Base-by-base conservation (phyloP, 2,797 vertebrate species). In the Danio kyathit region DNA sequence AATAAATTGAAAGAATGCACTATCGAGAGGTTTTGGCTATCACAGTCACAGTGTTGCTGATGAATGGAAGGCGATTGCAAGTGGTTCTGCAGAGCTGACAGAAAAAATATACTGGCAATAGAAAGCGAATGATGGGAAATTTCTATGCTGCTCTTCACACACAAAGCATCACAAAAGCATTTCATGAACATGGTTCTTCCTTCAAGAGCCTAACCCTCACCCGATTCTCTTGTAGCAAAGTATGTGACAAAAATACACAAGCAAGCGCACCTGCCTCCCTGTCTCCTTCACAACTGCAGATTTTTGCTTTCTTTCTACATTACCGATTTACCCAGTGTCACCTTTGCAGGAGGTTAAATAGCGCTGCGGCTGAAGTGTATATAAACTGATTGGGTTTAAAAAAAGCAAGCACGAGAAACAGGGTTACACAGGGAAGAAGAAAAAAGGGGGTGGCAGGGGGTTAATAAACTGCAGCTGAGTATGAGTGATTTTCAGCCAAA, bases 271-370 rank as follows among this genome's bases (percentile, higher is more conserved):
- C 17, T 46, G 41, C 76, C 64, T 49, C 7, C 16, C 3, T 1
- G 1, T 46, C 6, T 49, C 21, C 43, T 59, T 69, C 16, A 69
- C 6, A 48, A 67, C 48, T 60, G 14, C 17, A 21, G 11, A 40
- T 5, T 52, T 49, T 65, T 29, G 56, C 13, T 43, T 52, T 74
- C 13, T 67, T 38, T 19, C 19, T 49, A 19, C 38, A 21, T 63
- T 49, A 54, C 57, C 7, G 65, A 64, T 48, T 51, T 16, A 43
- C 17, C 9, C 43, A 21, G 16, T 54, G 59, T 82, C 80, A 83
- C 78, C 78, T 78, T 66, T 66, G 44, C 51, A 8, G 52, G 46
- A 64, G 69, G 48, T 54, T 80, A 76, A 83, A 83, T 57, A 40
- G 40, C 6, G 14, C 81, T 63, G 78, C 29, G 4, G 43, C 21